Base-by-base conservation (phyloP, 2,113 vertebrate species). In the Phodopus roborovskii region DNA sequence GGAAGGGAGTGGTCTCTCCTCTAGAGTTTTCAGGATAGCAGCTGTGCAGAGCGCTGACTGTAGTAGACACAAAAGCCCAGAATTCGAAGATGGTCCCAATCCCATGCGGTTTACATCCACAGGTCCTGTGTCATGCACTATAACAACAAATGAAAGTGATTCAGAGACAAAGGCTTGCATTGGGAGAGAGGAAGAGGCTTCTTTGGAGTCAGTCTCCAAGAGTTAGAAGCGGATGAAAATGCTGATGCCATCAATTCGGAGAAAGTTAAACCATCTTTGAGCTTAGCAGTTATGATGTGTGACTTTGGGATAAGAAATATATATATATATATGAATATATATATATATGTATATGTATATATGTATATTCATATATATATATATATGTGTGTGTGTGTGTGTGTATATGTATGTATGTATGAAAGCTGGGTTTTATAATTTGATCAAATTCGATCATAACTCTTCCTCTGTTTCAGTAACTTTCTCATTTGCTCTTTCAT, bases 401-500 rank as follows among this genome's bases (percentile, higher is more conserved):
- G n/a, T n/a, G n/a, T n/a, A n/a, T n/a, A n/a, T n/a, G n/a, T n/a
- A n/a, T n/a, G n/a, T n/a, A n/a, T n/a, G n/a, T n/a, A n/a, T n/a
- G n/a, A n/a, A n/a, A 39, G n/a, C 62, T 84, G 28, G 85, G 58
- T 92, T 56, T 20, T 91, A 36, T 71, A 94, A 92, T 42, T 91
- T 56, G 66, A 68, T 94, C 50, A 73, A 94, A 92, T 42, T 91
- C 48, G 66, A 68, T 94, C 50, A 73, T 92, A 96, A 94, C 50
- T 97, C 92, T 96, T 91, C 20, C n/a, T 95, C 50, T 92, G 56
- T 96, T 96, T 97, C 88, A 97, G 92, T 97, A 88, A 88, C 75
- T 96, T 97, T 96, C 71, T 96, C 87, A 92, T 96, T 92, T 95
- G 66, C 66, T 73, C 58, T 93, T 62, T 96, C 42, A 83, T 96